Evolutionary conservation across 2,113 vertebrate species (phyloP).

Genomic region (Litocranius walleri): DNA sequence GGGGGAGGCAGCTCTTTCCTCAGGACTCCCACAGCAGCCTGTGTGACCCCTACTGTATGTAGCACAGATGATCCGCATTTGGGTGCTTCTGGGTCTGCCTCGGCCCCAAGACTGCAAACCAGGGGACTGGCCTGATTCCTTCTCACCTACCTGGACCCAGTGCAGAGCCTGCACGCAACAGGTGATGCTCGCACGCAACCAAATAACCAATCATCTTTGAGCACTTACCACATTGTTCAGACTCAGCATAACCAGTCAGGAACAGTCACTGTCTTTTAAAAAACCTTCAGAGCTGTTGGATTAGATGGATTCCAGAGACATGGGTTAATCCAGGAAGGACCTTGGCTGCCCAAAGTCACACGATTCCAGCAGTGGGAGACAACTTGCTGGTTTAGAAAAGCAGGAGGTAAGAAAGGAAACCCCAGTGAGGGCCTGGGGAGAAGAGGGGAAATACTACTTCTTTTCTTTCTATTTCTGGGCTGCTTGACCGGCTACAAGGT

Average conservation of each 20-base stretch:
- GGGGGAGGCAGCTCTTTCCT: not conserved
- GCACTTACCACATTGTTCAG: not conserved
- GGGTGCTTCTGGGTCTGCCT: not conserved
- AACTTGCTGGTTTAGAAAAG: not conserved
- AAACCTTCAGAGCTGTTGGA: not conserved
- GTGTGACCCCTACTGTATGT: accelerated
- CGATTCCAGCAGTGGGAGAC: not conserved
- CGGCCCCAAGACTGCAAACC: not conserved
- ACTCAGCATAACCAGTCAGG: no score
- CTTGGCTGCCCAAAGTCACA: not conserved
- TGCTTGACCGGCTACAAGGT: no score
- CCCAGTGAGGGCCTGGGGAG: accelerated
- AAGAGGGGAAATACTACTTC: not conserved
- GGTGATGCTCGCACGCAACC: no score
- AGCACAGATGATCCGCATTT: accelerated
- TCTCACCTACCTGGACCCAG: not conserved
- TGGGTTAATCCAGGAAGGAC: not conserved
- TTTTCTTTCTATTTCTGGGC: not conserved
- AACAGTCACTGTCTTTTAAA: not conserved
- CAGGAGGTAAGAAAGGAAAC: not conserved
- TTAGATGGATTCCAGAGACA: not conserved
- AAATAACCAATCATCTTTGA: not conserved
- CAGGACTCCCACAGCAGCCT: not conserved
- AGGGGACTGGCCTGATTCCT: not conserved
- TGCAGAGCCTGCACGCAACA: not conserved